These are phyloP conservation scores for Mormoops blainvillei DNA, from an alignment of 2,113 vertebrate species.

Conservation along the genomic window DNA sequence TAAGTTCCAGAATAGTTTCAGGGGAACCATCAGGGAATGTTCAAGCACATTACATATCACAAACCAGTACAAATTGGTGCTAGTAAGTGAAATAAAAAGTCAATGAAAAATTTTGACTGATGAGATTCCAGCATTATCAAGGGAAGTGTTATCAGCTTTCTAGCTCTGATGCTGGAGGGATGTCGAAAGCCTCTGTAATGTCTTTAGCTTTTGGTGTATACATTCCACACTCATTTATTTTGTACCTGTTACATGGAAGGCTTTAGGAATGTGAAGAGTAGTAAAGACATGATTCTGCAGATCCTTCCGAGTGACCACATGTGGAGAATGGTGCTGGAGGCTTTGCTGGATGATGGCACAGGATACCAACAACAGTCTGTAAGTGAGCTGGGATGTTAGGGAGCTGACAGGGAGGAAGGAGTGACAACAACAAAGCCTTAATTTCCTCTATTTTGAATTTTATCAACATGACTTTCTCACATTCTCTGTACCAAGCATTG, in stretches of 20 bases:
- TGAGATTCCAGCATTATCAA: not conserved
- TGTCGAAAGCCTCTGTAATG: not conserved
- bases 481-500: not conserved
- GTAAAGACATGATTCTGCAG: not conserved
- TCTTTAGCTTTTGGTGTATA: not conserved
- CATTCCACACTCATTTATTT: not conserved
- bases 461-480: not conserved
- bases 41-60: not conserved
- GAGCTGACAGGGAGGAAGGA: not conserved
- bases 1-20: not conserved
- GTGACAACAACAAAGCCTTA: not conserved
- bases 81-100: slow-evolving; percentile 39
- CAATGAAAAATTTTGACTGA: slow-evolving; percentile 32
- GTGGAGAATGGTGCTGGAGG: not conserved
- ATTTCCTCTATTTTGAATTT: not conserved
- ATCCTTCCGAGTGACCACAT: not conserved
- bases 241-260: not conserved
- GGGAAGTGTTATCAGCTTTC: not conserved
- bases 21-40: not conserved
- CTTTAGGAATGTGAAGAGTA: not conserved
- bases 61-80: not conserved
- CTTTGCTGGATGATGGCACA: not conserved
- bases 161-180: not conserved
- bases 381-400: not conserved
- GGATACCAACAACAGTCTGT: not conserved